Evolutionary conservation across 2,797 vertebrate species (phyloP).

Genomic region (Neoniphon sammara): DNA sequence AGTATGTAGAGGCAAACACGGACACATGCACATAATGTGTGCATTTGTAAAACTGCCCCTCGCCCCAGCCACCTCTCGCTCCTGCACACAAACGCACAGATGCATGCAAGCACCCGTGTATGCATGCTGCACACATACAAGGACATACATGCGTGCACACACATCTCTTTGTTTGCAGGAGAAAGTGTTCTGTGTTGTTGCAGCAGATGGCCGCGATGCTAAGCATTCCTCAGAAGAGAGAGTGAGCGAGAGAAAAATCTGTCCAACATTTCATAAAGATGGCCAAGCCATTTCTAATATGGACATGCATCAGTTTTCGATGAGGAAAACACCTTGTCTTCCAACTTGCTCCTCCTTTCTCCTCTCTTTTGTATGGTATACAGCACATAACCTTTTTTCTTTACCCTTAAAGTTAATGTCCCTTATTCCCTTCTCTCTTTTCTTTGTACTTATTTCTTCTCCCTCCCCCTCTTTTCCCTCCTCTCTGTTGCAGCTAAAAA

Average conservation of each 20-base stretch:
- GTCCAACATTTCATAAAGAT: slow-evolving; percentile 28
- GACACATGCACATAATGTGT: not conserved
- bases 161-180: slow-evolving; percentile 27
- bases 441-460: slow-evolving; percentile 14
- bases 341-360: not conserved
- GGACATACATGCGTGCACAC: not conserved
- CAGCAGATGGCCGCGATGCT: slow-evolving; percentile 55
- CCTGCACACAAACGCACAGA: not conserved
- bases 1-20: slow-evolving; percentile 7
- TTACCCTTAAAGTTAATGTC: not conserved
- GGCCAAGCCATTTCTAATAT: slow-evolving; percentile 22
- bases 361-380: not conserved
- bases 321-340: slow-evolving; percentile 16
- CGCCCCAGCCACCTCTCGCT: too few relatives aligned
- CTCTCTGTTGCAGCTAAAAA: slow-evolving; percentile 39
- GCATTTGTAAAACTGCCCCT: too few relatives aligned
- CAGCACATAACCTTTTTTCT: slow-evolving; percentile 13
- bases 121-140: not conserved
- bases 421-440: slow-evolving; percentile 12
- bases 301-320: slow-evolving; percentile 38
- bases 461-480: slow-evolving; percentile 15
- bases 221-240: slow-evolving; percentile 31
- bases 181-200: slow-evolving; percentile 19
- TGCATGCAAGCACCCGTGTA: not conserved
- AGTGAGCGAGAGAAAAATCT: slow-evolving; percentile 33